Evolutionary conservation across 2,888 invertebrate genomes (phyloP).

Genomic region (Pristionchus maxplancki): DNA sequence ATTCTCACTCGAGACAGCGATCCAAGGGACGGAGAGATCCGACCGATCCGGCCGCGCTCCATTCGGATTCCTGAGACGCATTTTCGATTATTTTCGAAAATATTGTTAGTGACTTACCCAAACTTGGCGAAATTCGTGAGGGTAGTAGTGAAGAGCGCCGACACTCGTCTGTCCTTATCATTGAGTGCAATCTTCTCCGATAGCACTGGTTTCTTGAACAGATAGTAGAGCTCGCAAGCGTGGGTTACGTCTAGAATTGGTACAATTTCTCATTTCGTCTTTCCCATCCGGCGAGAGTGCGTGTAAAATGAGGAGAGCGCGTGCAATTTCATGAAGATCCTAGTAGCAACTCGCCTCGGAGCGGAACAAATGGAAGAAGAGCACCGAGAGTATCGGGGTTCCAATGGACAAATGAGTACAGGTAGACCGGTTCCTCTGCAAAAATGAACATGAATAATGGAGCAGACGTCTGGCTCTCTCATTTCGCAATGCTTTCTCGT

Average conservation of each 20-base stretch:
- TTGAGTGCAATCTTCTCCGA: not conserved
- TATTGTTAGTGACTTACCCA: not conserved
- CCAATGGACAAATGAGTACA: not conserved
- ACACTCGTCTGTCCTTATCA: not conserved
- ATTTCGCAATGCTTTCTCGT: not conserved
- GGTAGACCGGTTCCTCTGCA: conserved; percentile 10
- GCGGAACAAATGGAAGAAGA: not conserved
- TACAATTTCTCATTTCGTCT: too few relatives aligned
- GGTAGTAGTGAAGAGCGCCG: not conserved
- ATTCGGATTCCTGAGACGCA: not conserved
- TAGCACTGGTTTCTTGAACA: conserved; percentile 17
- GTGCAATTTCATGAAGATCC: too few relatives aligned
- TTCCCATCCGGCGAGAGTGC: not conserved
- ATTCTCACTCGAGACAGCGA: not conserved
- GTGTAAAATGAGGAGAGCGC: too few relatives aligned
- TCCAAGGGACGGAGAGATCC: not conserved
- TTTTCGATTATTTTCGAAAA: not conserved
- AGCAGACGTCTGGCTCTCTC: too few relatives aligned
- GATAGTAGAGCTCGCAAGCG: conserved; percentile 3
- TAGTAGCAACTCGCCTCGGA: too few relatives aligned
- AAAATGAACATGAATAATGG: not conserved
- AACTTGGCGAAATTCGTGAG: conserved; percentile 18
- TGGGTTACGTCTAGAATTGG: not conserved
- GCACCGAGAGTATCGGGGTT: not conserved
- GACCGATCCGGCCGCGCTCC: not conserved